Conservation (phyloP, 2,888 invertebrate species). For the Tanytarsus gracilentus region DNA sequence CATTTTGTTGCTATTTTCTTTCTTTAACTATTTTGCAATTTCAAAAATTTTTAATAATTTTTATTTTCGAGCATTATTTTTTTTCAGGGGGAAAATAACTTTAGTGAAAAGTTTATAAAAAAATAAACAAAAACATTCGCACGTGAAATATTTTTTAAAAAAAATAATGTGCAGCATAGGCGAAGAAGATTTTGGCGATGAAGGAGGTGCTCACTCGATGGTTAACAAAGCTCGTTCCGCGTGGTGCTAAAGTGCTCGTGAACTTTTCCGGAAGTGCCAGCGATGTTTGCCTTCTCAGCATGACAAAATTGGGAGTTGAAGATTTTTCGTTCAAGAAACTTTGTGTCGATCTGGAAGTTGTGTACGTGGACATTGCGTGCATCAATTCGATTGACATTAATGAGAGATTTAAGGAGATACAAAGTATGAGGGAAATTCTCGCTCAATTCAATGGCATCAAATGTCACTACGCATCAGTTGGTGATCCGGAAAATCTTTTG, state of each 20-base stretch:
- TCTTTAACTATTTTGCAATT: neutral
- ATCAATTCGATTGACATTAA: neutral
- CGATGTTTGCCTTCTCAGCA: conserved; percentile 38
- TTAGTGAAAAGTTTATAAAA: neutral
- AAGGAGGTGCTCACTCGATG: conserved; percentile 40
- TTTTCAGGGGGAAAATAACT: neutral
- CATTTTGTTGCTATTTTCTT: neutral
- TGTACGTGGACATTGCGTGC: conserved; percentile 60
- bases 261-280: conserved; percentile 38
- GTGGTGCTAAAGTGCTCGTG: conserved; percentile 37
- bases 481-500: neutral
- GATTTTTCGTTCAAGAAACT: conserved; percentile 53
- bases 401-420: neutral
- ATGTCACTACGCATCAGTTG: conserved; percentile 16
- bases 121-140: too few relatives aligned
- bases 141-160: neutral
- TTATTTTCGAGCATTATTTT: neutral
- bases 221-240: conserved; percentile 42
- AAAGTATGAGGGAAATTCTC: neutral
- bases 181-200: conserved; percentile 42
- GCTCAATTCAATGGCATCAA: conserved; percentile 4
- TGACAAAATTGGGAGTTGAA: conserved; percentile 38
- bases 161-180: conserved; percentile 41
- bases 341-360: conserved; percentile 53
- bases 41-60: neutral